Base-by-base conservation (phyloP, 1,140 invertebrate species). In the Lethrus apterus region DNA sequence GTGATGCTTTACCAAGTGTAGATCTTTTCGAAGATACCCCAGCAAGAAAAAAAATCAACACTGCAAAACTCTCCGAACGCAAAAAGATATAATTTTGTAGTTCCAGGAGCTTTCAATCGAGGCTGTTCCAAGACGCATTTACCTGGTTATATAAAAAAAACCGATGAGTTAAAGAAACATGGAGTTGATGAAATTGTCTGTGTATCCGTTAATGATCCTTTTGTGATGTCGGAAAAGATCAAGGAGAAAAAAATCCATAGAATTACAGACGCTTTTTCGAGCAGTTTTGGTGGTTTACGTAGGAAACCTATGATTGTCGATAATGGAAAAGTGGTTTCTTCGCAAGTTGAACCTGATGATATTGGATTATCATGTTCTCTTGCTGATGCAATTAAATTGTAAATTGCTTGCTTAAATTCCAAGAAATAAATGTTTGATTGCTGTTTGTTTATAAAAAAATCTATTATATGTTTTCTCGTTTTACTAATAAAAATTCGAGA, bases 201-300 rank as follows among this genome's bases (percentile, higher is more conserved):
- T 62, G 75, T 95, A 8, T 81, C 86, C 44, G 87, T 95, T 0
- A 96, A 96, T 68, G 93, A 96, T 74, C 86, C 91, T 0, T 96
- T 94, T 72, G 93, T 96, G 1, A 93, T 94, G 89, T 77, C 78
- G 35, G 91, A 91, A 14, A 96, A 92, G 92, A 90, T 80, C 14
- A 79, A 81, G 58, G 77, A 82, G 47, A 81, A 87, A 42, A 76
- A 77, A 35, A 78, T 86, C 33, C 88, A 87, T 65, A 93, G 93
- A 74, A 73, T 95, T 21, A 71, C 95, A 44, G 77, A 79, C 33
- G 70, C 85, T n/a, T 83, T 93, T 63, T 68, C 93, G 26, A 74
- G 85, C 19, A 79, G 81, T 13, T 69, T 95, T 0, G 92, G 91
- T 21, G 89, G 84, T 20, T 74, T 83, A 48, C 78, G 90, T 30